A percentile compares a stretch with the other conserved stretches of the same genome.
Evolutionary conservation across 1,140 invertebrate species (phyloP).

Genomic region (Drosophila parabipectinata): DNA sequence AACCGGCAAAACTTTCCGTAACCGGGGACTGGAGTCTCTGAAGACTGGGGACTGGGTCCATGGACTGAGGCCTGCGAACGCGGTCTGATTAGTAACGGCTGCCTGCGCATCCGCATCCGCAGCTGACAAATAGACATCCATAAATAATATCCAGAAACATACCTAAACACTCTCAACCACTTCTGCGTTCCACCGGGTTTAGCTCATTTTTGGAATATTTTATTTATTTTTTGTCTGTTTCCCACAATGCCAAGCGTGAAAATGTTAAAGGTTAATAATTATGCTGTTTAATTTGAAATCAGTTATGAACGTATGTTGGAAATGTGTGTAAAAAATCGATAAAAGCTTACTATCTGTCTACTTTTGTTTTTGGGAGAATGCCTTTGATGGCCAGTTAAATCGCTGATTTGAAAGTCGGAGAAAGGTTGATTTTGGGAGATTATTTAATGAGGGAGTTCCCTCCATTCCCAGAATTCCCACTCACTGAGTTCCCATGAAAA

Average conservation of each 20-base stretch:
- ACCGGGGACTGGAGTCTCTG: slow-evolving; percentile 5
- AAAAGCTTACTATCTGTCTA: slow-evolving; percentile 41
- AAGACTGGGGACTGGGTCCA: neutral
- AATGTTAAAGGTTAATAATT: slow-evolving; percentile 82
- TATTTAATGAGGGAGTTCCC: slow-evolving; percentile 26
- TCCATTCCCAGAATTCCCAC: slow-evolving; percentile 11
- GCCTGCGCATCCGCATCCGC: slow-evolving; percentile 56
- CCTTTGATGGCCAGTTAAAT: slow-evolving; percentile 44
- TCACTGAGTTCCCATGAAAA: neutral
- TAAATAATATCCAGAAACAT: slow-evolving; percentile 64
- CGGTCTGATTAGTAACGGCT: slow-evolving; percentile 74
- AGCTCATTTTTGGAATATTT: slow-evolving; percentile 34
- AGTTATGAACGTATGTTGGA: neutral
- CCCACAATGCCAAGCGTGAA: slow-evolving; percentile 72
- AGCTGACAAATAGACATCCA: slow-evolving; percentile 71
- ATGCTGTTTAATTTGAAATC: slow-evolving; percentile 53
- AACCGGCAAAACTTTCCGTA: slow-evolving; percentile 61
- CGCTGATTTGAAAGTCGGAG: slow-evolving; percentile 31
- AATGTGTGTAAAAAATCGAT: slow-evolving; percentile 52
- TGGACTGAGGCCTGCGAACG: slow-evolving; percentile 25
- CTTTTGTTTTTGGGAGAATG: slow-evolving; percentile 17
- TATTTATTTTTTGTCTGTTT: slow-evolving; percentile 35
- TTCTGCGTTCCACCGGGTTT: slow-evolving; percentile 15
- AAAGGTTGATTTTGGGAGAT: neutral
- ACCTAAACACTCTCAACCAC: slow-evolving; percentile 30